Evolutionary conservation across 2,113 vertebrate genomes (phyloP), one percentile per base, ranked within the genome.

Genomic region (Myiagra hebetior): DNA sequence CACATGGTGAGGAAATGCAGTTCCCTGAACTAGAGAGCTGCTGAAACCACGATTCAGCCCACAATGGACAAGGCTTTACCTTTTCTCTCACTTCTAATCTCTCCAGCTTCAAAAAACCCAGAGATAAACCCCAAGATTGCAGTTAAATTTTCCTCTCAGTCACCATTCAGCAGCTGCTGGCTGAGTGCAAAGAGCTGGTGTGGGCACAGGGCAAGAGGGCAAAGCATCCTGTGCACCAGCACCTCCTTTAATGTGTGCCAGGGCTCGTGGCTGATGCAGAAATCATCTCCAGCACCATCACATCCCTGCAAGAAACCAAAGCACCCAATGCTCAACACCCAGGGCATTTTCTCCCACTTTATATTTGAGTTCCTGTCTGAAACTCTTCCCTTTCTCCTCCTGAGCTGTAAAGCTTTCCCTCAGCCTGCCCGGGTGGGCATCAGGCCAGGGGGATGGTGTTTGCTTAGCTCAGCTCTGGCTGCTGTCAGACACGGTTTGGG

Each of bases 381-480:
- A 60, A 39, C 22, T 9, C 60, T 47, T 60, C 73, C 23, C 17
- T 47, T 85, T 47, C 28, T 26, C 39, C 68, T 78, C 52, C 72
- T 31, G 55, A 22, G 79, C 87, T 74, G 60, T 13, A 30, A 13
- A 59, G 80, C 42, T 19, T 44, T 53, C 13, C 82, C 80, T 30
- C 72, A 86, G 70, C 67, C 67, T 47, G 74, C 56, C 42, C 13
- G 39, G 72, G 79, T 19, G 63, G 94, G 93, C 89, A 35, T 4
- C 41, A 39, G 73, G 65, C 92, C 92, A 91, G 89, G 30, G 50
- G 2, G 49, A 20, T 56, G 3, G 60, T n/a, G 52, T 49, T 64
- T 23, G 92, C 91, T 79, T 11, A 46, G 57, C 73, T 93, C 46
- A 62, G 90, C 52, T 10, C 77, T 56, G 87, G 89, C 84, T 94